Evolutionary conservation across 2,888 invertebrate genomes (phyloP).

Genomic region (Panzeria rudis): DNA sequence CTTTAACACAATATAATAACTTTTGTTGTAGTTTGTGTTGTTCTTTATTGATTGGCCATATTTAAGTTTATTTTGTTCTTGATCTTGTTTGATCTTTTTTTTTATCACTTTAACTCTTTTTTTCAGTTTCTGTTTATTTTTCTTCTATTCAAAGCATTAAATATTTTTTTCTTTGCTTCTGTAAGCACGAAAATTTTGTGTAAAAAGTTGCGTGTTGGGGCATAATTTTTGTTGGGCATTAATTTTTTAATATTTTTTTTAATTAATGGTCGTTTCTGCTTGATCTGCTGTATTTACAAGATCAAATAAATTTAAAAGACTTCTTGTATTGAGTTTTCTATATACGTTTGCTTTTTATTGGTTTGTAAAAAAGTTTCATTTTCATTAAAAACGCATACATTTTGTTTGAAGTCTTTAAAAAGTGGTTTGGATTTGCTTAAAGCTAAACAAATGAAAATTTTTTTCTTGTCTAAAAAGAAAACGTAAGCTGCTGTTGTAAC

Average conservation of each 20-base stretch:
- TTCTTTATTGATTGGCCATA: slow-evolving; percentile 52
- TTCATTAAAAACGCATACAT: slow-evolving; percentile 53
- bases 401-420: neutral
- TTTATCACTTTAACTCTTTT: slow-evolving; percentile 1
- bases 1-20: slow-evolving; percentile 17
- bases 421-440: neutral
- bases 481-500: neutral
- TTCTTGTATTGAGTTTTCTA: slow-evolving; percentile 46
- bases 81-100: slow-evolving; percentile 70
- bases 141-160: neutral
- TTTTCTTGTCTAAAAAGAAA: neutral
- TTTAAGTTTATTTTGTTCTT: slow-evolving; percentile 55
- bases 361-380: neutral
- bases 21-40: slow-evolving; percentile 33
- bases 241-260: slow-evolving; percentile 13
- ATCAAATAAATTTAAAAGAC: slow-evolving; percentile 43
- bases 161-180: neutral
- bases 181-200: slow-evolving; percentile 30
- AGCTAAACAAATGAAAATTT: neutral
- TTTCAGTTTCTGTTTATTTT: slow-evolving; percentile 24
- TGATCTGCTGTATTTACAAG: slow-evolving; percentile 37
- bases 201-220: slow-evolving; percentile 64
- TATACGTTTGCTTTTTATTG: neutral
- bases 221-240: slow-evolving; percentile 47
- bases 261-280: slow-evolving; percentile 38